Percentiles rank a stretch among this genome's conserved stretches.
These are phyloP conservation scores for Tetramorium parvispinum DNA, from an alignment of 1,140 invertebrate species.

Conservation along the genomic window DNA sequence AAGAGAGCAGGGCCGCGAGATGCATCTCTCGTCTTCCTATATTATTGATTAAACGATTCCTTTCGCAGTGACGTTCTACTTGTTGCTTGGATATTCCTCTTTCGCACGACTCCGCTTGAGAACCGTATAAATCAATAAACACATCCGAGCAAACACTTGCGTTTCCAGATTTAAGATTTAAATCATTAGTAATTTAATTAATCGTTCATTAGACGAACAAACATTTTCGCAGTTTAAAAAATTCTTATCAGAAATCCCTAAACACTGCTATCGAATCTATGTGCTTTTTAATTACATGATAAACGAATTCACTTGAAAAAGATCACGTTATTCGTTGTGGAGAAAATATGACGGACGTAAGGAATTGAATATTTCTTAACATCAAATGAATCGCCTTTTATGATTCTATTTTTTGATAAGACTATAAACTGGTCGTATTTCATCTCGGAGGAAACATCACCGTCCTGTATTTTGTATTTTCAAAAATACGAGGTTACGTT, in stretches of 20 bases:
- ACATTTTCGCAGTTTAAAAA: not conserved
- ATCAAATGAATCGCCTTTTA: conserved; percentile 18
- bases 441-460: not conserved
- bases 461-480: not conserved
- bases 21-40: not conserved
- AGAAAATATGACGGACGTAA: not conserved
- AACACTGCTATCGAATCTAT: not conserved
- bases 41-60: conserved; percentile 41
- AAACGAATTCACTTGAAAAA: not conserved
- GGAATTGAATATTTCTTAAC: not conserved
- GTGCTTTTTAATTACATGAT: not conserved
- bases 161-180: not conserved
- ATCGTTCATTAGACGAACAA: not conserved
- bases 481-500: conserved; percentile 1
- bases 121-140: conserved; percentile 5
- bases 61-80: conserved; percentile 17
- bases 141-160: not conserved
- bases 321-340: not conserved
- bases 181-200: not conserved
- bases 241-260: not conserved
- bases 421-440: conserved; percentile 22
- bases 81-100: conserved; percentile 38
- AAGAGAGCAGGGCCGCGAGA: not conserved
- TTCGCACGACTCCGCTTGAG: not conserved
- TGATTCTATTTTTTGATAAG: not conserved